These are phyloP conservation scores for Phaethon lepturus DNA, from an alignment of 2,113 vertebrate genomes.

Conservation along the genomic window DNA sequence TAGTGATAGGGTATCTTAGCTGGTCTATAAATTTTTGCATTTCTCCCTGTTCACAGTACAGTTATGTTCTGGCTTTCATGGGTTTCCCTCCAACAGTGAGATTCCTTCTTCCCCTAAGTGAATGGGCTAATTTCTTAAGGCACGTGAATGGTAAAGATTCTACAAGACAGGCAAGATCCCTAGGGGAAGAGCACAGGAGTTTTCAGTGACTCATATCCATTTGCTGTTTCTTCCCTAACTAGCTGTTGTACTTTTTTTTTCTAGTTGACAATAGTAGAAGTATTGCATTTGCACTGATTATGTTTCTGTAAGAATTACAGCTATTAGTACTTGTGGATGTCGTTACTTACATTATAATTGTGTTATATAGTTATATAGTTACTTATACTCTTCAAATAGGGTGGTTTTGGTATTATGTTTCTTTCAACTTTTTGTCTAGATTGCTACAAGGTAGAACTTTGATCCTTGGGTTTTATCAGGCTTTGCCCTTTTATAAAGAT, in stretches of 20 bases:
- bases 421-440: neutral
- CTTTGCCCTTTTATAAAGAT: neutral
- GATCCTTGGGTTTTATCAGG: neutral
- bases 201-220: neutral
- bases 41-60: neutral
- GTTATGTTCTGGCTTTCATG: neutral
- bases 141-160: neutral
- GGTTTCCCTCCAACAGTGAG: neutral
- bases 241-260: neutral
- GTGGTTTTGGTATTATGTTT: neutral
- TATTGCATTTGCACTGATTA: neutral
- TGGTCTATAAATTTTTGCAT: neutral
- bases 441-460: neutral
- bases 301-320: neutral
- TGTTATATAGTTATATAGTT: neutral
- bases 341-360: neutral
- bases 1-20: neutral
- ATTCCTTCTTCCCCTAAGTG: neutral
- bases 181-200: neutral
- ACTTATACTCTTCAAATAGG: neutral
- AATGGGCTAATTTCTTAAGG: neutral
- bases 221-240: neutral
- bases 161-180: neutral
- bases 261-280: neutral
- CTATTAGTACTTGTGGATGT: neutral